Evolutionary conservation across 2,113 vertebrate genomes (phyloP), one percentile per base, ranked within the genome.

Genomic region (Leptosomus discolor): DNA sequence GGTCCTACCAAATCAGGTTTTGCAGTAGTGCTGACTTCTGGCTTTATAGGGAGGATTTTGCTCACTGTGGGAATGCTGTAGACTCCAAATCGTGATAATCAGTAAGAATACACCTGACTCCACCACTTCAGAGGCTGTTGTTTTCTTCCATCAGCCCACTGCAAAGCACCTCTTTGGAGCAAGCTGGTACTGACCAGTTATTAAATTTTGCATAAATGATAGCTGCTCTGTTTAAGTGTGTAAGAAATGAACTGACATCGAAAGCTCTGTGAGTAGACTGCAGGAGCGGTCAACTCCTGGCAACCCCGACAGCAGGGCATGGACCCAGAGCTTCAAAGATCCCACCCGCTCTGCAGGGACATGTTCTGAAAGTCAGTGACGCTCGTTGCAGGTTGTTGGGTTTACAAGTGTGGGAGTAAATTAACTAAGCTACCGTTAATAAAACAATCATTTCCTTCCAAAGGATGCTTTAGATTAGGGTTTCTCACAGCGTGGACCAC

Each of bases 171-270:
- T 71, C 58, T 65, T 36, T 78, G 39, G 68, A 81, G 39, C 64
- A 50, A 86, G 32, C 30, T 0, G 0, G 13, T 24, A 1, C 65
- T 16, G 5, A 50, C 41, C 63, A 32, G 32, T 64, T 69, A 1
- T 51, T 56, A 77, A 69, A 74, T 77, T n/a, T 74, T 67, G 48
- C 27, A 67, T 21, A 36, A 60, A 75, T 36, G 57, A 43, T 51
- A 45, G 29, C 20, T 36, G 57, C 67, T 75, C 21, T 46, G 43
- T 67, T 86, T 70, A 79, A 63, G 78, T 70, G 56, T 68, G 24
- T 56, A 91, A 41, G 61, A 60, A 84, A 67, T 81, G 2, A 63
- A 9, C 64, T 50, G 80, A 15, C 26, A 34, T 60, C 24, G n/a
- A 29, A 23, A 75, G 56, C 46, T 84, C 58, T 84, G 65, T 50